Conservation (phyloP, 2,888 invertebrate species). For the Podotricha telesiphe region DNA sequence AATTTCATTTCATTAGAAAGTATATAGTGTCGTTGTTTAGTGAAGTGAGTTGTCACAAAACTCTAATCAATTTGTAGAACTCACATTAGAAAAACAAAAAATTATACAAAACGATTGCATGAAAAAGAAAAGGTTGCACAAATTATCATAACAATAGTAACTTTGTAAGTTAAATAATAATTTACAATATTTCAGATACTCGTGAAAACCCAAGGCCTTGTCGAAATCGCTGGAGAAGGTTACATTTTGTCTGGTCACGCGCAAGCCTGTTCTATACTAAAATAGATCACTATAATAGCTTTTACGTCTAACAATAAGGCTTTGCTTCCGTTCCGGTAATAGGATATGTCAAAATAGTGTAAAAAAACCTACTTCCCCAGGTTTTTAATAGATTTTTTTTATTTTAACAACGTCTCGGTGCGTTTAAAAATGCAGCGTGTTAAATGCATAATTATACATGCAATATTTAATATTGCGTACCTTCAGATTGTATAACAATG, state of each 20-base stretch:
- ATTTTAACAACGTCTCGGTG: too few species aligned
- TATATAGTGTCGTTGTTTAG: too few species aligned
- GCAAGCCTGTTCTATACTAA: slow-evolving; percentile 40
- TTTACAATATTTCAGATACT: slow-evolving; percentile 36
- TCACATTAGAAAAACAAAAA: too few species aligned
- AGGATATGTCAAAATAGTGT: background rate
- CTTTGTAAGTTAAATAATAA: slow-evolving; percentile 14
- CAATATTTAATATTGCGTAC: too few species aligned
- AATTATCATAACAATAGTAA: background rate
- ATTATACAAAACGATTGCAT: background rate
- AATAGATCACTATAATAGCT: slow-evolving; percentile 35
- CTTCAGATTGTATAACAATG: background rate
- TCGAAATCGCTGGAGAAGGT: slow-evolving; percentile 64
- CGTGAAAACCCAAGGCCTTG: slow-evolving; percentile 76
- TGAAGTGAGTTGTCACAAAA: too few species aligned
- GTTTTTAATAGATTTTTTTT: too few species aligned
- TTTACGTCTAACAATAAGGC: slow-evolving; percentile 40
- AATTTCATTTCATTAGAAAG: too few species aligned
- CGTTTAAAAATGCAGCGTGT: too few species aligned
- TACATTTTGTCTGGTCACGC: slow-evolving; percentile 59
- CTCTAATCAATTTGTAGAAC: too few species aligned
- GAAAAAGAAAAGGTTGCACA: background rate
- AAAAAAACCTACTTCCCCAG: background rate
- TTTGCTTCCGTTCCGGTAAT: slow-evolving; percentile 34
- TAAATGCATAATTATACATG: too few species aligned